phyloP scores from a whole-genome alignment of 2,888 invertebrate species.

The Pteria penguin region DNA sequence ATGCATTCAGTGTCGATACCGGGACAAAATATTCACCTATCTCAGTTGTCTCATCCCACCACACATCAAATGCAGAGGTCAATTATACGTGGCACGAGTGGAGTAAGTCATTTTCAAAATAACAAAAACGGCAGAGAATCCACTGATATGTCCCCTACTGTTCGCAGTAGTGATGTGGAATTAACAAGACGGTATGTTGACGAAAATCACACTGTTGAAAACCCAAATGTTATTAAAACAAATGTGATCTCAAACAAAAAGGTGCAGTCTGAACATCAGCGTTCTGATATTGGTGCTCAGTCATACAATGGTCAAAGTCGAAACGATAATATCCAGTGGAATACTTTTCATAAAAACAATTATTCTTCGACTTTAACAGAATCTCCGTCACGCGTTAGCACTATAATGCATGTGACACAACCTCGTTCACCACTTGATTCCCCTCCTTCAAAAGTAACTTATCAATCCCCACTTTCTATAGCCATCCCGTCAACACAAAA shows the following conservation, averaged over 20 bases:
- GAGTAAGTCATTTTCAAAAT: not conserved
- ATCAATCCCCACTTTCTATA: slow-evolving; percentile 28
- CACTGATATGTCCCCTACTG: not conserved
- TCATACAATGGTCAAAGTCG: too few relatives aligned
- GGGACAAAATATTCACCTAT: not conserved
- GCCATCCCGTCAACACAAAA: slow-evolving; percentile 20
- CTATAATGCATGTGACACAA: too few relatives aligned
- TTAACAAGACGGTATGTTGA: not conserved
- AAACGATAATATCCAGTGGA: not conserved
- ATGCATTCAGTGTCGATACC: not conserved
- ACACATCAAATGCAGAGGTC: not conserved
- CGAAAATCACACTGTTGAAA: not conserved
- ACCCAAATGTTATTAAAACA: not conserved
- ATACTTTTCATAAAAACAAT: not conserved
- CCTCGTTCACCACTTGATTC: not conserved
- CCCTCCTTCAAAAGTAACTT: not conserved
- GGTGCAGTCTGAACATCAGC: too few relatives aligned
- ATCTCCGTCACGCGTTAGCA: not conserved
- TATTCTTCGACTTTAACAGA: slow-evolving; percentile 1
- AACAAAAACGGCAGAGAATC: not conserved
- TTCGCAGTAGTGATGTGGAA: not conserved
- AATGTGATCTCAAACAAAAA: not conserved
- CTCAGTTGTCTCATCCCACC: too few relatives aligned
- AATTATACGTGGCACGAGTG: not conserved
- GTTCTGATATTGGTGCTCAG: too few relatives aligned